Evolutionary conservation across 2,797 vertebrate genomes (phyloP).

Genomic region (Epinephelus awoara): DNA sequence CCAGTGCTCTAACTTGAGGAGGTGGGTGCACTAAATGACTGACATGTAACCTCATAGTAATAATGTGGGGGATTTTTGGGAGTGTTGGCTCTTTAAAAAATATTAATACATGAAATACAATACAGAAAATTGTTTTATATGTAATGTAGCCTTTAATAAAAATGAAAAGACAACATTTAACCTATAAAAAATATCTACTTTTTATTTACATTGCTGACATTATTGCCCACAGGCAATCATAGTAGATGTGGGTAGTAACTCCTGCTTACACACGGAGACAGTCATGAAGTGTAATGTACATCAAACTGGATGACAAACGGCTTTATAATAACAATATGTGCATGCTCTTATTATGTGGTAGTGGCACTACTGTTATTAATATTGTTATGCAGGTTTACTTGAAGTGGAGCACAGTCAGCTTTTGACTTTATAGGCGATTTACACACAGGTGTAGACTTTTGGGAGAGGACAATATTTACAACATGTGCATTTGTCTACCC

Average conservation of each 20-base stretch:
- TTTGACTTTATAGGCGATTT: slow-evolving; percentile 4
- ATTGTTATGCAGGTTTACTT: background rate
- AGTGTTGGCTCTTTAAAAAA: slow-evolving; percentile 4
- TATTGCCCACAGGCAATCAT: background rate
- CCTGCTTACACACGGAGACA: background rate
- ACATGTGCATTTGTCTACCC: too few species aligned
- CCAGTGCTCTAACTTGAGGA: background rate
- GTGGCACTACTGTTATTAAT: background rate
- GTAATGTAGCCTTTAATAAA: background rate
- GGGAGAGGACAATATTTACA: too few species aligned
- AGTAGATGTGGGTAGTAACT: slow-evolving; percentile 6
- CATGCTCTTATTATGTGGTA: background rate
- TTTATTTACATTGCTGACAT: background rate
- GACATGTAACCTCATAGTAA: background rate
- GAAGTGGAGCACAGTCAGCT: background rate
- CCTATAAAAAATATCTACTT: background rate
- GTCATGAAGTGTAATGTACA: slow-evolving; percentile 2
- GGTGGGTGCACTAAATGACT: background rate
- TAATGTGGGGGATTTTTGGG: background rate
- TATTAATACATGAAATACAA: background rate
- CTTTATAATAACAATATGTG: background rate
- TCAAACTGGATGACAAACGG: slow-evolving; percentile 5
- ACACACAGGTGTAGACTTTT: background rate
- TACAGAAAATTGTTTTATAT: background rate
- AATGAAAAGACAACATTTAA: background rate